Percentiles rank a stretch among this genome's conserved stretches.
Evolutionary conservation across 2,113 vertebrate genomes (phyloP).

Genomic region (Xiphophorus maculatus): DNA sequence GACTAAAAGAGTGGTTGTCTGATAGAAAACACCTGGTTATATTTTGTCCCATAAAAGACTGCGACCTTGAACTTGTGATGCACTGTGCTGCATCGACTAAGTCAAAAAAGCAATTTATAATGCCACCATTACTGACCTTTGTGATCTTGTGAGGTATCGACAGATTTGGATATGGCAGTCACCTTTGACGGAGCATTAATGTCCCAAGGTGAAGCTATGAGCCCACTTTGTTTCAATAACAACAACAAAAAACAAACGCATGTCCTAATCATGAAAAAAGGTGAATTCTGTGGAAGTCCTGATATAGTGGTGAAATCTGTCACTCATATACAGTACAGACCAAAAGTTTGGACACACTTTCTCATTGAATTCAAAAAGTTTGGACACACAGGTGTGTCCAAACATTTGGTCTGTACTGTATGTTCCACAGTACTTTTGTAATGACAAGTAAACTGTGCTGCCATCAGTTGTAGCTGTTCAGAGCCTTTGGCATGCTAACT

Average conservation of each 20-base stretch:
- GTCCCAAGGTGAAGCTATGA: neutral
- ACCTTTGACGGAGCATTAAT: neutral
- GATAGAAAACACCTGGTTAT: conserved; percentile 37
- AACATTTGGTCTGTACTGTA: too few species aligned
- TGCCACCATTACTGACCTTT: neutral
- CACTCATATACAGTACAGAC: too few species aligned
- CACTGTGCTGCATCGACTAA: neutral
- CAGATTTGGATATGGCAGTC: neutral
- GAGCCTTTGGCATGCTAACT: too few species aligned
- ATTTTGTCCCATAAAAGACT: conserved; percentile 4
- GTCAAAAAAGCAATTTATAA: neutral
- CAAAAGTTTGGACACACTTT: too few species aligned
- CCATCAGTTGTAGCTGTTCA: too few species aligned
- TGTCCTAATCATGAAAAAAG: neutral
- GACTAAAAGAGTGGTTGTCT: conserved; percentile 32
- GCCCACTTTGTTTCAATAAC: too few species aligned
- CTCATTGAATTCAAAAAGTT: too few species aligned
- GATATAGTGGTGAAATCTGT: too few species aligned
- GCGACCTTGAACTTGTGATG: conserved; percentile 17
- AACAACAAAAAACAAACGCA: too few species aligned
- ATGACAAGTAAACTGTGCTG: neutral
- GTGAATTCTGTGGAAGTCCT: neutral
- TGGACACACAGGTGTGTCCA: too few species aligned
- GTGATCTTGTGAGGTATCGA: too few species aligned
- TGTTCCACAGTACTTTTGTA: neutral